Evolutionary conservation across 1,140 invertebrate species (phyloP).

Genomic region (Scaptomyza hsui): DNA sequence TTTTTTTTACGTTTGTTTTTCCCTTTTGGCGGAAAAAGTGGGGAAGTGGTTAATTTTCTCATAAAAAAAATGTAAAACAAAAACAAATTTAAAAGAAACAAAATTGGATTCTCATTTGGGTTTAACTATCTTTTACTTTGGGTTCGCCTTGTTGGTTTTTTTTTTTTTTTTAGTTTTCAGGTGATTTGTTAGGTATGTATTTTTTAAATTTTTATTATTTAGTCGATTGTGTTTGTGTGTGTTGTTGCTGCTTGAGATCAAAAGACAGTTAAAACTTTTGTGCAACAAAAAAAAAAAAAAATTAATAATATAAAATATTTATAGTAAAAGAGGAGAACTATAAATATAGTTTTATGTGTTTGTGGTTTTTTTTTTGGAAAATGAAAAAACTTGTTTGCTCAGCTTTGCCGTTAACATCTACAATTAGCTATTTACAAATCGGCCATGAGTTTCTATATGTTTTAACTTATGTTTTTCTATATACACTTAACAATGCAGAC

Average conservation of each 20-base stretch:
- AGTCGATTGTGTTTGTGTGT: constrained; percentile 27
- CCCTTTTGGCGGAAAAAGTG: not conserved
- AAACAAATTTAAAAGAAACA: constrained; percentile 18
- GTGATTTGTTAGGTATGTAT: constrained; percentile 6
- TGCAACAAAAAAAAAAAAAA: constrained; percentile 41
- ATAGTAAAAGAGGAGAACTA: constrained; percentile 6
- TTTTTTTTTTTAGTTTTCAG: constrained; percentile 38
- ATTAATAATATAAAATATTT: constrained; percentile 12
- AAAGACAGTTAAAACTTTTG: constrained; percentile 75
- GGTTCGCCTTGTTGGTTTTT: constrained; percentile 39
- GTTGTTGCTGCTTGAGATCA: constrained; percentile 74
- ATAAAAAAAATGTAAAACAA: constrained; percentile 12
- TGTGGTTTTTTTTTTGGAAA: constrained; percentile 25
- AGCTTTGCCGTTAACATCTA: constrained; percentile 29
- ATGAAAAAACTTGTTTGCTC: constrained; percentile 24
- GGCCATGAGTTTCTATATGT: constrained; percentile 14
- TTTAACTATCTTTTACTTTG: constrained; percentile 81
- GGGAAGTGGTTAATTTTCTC: constrained; percentile 7
- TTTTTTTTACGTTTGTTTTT: constrained; percentile 17
- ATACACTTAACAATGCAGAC: constrained; percentile 60
- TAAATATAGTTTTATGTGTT: constrained; percentile 11
- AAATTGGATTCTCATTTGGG: constrained; percentile 14
- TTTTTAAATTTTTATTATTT: constrained; percentile 15
- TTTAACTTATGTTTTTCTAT: constrained; percentile 55
- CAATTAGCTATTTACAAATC: constrained; percentile 63